Evolutionary conservation across 1,140 invertebrate genomes (phyloP).

Genomic region (Lepidurus apus): DNA sequence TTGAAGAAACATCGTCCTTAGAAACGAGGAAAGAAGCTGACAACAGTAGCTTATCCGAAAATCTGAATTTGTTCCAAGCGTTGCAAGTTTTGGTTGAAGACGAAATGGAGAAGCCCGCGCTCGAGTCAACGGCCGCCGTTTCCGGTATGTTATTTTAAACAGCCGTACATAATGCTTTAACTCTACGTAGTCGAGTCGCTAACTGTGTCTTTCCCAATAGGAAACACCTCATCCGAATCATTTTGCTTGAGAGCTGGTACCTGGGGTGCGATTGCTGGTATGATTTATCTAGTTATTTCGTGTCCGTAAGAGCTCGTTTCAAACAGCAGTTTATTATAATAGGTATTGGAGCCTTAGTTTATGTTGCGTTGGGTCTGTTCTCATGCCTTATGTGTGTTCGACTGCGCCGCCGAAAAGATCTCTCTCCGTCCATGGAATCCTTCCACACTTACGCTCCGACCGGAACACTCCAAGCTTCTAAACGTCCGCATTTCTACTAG

Average conservation of each 20-base stretch:
- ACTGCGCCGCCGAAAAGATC: conserved; percentile 21
- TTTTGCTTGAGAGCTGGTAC: conserved; percentile 30
- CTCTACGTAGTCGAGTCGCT: neutral
- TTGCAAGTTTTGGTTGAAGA: conserved; percentile 79
- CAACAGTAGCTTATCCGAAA: conserved; percentile 63
- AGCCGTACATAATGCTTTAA: neutral
- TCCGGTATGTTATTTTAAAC: neutral
- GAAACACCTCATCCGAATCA: conserved; percentile 15
- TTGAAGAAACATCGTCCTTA: neutral
- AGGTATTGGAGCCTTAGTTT: conserved; percentile 29
- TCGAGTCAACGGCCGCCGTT: neutral
- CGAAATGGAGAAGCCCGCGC: conserved; percentile 53
- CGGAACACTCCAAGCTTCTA: neutral
- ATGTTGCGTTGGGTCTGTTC: conserved; percentile 22
- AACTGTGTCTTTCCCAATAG: neutral
- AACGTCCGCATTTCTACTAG: conserved; percentile 5
- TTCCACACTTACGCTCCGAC: neutral
- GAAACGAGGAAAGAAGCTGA: conserved; percentile 42
- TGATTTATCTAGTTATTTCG: neutral
- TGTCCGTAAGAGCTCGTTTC: neutral
- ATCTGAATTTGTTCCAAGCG: conserved; percentile 81
- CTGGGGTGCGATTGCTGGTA: conserved; percentile 30
- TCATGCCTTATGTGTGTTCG: conserved; percentile 31
- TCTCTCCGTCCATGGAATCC: conserved; percentile 10
- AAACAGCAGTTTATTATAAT: neutral